A percentile compares a stretch with the other conserved stretches of the same genome.
Evolutionary conservation across 2,113 vertebrate genomes (phyloP).

Genomic region (Piaya cayana): DNA sequence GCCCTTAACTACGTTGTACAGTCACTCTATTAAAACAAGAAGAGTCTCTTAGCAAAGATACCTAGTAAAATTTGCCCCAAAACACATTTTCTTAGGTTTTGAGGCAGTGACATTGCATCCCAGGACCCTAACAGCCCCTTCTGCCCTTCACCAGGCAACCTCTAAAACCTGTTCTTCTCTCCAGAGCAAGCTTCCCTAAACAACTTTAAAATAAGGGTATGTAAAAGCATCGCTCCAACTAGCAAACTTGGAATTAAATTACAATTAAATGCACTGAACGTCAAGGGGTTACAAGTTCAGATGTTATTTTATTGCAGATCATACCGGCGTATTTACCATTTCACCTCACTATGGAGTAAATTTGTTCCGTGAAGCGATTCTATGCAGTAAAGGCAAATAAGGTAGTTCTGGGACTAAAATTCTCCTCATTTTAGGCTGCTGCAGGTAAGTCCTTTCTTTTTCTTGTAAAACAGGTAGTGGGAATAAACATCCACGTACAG

Average conservation of each 20-base stretch:
- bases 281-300: not conserved
- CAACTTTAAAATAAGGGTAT: not conserved
- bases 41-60: not conserved
- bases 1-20: fast-evolving
- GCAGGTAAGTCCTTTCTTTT: not conserved
- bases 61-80: not conserved
- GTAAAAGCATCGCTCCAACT: not conserved
- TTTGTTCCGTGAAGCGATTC: not conserved
- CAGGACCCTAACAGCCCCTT: not conserved
- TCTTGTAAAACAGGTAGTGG: not conserved
- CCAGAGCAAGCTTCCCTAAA: not conserved
- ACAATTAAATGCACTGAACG: not conserved
- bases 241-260: not conserved
- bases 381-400: not conserved
- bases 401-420: not conserved
- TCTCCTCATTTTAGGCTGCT: not conserved
- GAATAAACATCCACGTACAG: not conserved
- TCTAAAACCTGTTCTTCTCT: not conserved
- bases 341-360: not conserved
- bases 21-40: not conserved
- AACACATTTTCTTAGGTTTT: not conserved
- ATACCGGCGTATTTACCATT: not conserved
- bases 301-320: not conserved
- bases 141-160: not conserved
- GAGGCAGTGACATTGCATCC: not conserved